Percentiles rank a stretch among this genome's conserved stretches.
phyloP scores from a whole-genome alignment of 2,888 invertebrate genomes.

The Spicauda simplicius region DNA sequence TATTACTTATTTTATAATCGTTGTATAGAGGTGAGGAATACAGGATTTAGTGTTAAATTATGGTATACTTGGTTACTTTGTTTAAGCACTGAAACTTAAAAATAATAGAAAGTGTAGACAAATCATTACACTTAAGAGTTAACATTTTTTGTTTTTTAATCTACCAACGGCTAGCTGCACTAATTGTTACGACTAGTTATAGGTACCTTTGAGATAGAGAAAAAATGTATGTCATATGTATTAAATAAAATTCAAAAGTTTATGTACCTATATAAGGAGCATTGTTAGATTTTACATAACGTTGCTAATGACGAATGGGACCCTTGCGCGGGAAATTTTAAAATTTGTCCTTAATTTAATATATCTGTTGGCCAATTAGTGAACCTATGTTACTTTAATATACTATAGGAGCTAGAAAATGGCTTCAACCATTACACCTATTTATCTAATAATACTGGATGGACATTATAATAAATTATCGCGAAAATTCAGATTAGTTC shows the following conservation, averaged over 20 bases:
- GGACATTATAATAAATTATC: constrained; percentile 79
- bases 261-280: constrained; percentile 1
- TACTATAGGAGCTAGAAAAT: constrained; percentile 73
- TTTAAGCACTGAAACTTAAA: no score
- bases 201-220: neutral
- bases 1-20: no score
- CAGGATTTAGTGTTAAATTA: no score
- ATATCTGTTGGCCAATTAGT: constrained; percentile 62
- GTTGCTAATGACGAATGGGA: constrained; percentile 8
- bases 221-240: neutral
- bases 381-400: constrained; percentile 66
- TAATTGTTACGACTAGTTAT: neutral
- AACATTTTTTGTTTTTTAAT: no score
- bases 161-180: no score
- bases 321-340: constrained; percentile 13
- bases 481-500: constrained; percentile 79
- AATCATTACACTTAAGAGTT: no score
- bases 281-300: neutral
- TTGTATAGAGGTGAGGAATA: no score
- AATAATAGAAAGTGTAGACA: no score
- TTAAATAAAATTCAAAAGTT: neutral
- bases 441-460: constrained; percentile 83
- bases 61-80: no score
- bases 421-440: constrained; percentile 69
- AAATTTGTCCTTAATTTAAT: constrained; percentile 29